Evolutionary conservation across 2,113 vertebrate genomes (phyloP).

Genomic region (Acanthisitta chloris): DNA sequence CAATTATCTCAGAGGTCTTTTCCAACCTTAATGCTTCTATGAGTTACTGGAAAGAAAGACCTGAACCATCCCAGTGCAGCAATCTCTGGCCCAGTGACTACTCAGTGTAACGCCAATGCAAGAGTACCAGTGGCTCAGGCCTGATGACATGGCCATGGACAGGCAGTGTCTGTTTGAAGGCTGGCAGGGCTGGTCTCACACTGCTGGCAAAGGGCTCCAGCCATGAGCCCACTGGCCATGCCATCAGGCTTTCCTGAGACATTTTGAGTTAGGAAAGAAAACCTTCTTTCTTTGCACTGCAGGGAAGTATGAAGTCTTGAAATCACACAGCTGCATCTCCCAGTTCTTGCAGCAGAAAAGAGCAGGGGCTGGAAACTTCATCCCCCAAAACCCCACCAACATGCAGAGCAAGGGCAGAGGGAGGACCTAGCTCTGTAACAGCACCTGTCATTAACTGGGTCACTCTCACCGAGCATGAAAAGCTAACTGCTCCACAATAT

Average conservation of each 20-base stretch:
- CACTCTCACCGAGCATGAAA: neutral
- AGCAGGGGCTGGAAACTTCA: neutral
- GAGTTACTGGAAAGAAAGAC: neutral
- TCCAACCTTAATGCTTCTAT: too few species aligned
- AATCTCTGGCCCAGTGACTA: neutral
- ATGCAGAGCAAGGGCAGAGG: neutral
- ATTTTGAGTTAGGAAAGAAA: neutral
- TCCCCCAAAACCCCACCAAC: neutral
- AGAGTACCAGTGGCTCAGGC: neutral
- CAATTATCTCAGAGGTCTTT: too few species aligned
- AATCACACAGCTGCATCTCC: fast-evolving
- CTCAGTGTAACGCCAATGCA: fast-evolving
- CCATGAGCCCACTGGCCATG: fast-evolving
- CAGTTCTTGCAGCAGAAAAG: fast-evolving
- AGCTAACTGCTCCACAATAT: neutral
- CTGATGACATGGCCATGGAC: too few species aligned
- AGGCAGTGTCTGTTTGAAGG: fast-evolving
- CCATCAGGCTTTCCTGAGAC: neutral
- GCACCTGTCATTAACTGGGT: neutral
- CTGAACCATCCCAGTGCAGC: neutral
- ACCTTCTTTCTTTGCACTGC: neutral
- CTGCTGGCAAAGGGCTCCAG: fast-evolving
- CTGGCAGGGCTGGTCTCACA: fast-evolving
- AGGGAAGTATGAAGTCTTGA: neutral
- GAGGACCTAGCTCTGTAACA: neutral